Evolutionary conservation across 1,140 invertebrate genomes (phyloP).

Genomic region (Stenopsyche tienmushanensis): DNA sequence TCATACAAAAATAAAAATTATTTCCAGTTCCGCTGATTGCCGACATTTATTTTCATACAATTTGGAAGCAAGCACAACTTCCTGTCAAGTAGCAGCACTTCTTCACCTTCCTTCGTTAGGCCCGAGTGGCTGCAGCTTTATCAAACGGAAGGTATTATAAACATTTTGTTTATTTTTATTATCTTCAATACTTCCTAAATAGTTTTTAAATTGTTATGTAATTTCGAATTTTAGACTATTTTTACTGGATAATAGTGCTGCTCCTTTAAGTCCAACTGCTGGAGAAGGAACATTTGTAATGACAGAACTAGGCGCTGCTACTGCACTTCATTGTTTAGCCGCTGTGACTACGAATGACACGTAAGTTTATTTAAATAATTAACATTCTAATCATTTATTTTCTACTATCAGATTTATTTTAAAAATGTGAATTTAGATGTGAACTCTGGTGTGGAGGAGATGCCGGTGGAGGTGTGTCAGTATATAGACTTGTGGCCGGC

Average conservation of each 20-base stretch:
- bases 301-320: constrained; percentile 71
- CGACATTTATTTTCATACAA: constrained; percentile 60
- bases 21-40: constrained; percentile 54
- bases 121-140: constrained; percentile 69
- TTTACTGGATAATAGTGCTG: constrained; percentile 63
- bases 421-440: constrained; percentile 40
- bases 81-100: constrained; percentile 63
- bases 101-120: constrained; percentile 65
- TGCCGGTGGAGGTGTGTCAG: constrained; percentile 35
- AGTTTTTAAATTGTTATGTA: not conserved
- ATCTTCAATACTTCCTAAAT: not conserved
- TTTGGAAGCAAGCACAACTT: constrained; percentile 55
- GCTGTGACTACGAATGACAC: constrained; percentile 44
- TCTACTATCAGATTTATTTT: not conserved
- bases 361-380: constrained; percentile 39
- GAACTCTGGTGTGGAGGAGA: constrained; percentile 52
- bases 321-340: constrained; percentile 57
- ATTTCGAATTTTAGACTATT: constrained; percentile 60
- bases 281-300: constrained; percentile 73
- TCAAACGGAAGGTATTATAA: constrained; percentile 60
- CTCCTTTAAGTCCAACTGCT: constrained; percentile 61
- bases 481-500: constrained; percentile 42
- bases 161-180: not conserved
- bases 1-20: constrained; percentile 27
- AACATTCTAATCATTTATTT: not conserved